Base-by-base conservation (phyloP, 2,797 vertebrate genomes). In the Poeciliopsis infans region DNA sequence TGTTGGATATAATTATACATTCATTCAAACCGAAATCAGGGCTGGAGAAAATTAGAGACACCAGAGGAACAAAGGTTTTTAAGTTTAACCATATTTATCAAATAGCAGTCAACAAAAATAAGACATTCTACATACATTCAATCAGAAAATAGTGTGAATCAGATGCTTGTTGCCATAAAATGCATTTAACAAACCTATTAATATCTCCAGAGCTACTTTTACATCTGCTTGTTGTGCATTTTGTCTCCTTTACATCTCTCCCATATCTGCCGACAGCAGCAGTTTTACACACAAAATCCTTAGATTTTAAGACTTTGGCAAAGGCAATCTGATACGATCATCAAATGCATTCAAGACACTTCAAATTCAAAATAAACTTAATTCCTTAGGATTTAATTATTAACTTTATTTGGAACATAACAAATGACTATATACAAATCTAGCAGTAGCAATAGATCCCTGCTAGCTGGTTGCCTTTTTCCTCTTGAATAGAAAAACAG, bases 321-420 rank as follows among this genome's bases (percentile, higher is more conserved):
- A 70, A 86, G 81, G 87, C 83, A 88, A 81, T 79, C 83, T 78
- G 78, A 88, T 90, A 66, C 84, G 45, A 87, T 86, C 81, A 90
- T 78, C 76, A 81, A 88, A 89, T 53, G 84, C 82, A 90, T 88
- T 89, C 76, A 78, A 85, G 70, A 92, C 85, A 89, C 78, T 86
- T 85, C 75, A 88, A 91, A 84, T 76, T 90, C 78, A 88, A 91
- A 91, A 91, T 85, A 74, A 92, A 88, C 75, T 86, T 87, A 81
- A 83, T 87, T 89, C 76, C 87, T 91, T 84, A 85, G 36, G 75
- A 96, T 96, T 94, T 95, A 95, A 96, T 96, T 94, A 95, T 96
- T 93, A 96, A 94, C 96, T 96, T 97, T 98, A 98, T 98, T 99
- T 97, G 95, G 93, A 96, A 97, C 96, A 96, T 96, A 96, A 93